Percentiles rank a stretch among this genome's conserved stretches.
phyloP scores from a whole-genome alignment of 1,140 invertebrate species.

The Centruroides sculpturatus region DNA sequence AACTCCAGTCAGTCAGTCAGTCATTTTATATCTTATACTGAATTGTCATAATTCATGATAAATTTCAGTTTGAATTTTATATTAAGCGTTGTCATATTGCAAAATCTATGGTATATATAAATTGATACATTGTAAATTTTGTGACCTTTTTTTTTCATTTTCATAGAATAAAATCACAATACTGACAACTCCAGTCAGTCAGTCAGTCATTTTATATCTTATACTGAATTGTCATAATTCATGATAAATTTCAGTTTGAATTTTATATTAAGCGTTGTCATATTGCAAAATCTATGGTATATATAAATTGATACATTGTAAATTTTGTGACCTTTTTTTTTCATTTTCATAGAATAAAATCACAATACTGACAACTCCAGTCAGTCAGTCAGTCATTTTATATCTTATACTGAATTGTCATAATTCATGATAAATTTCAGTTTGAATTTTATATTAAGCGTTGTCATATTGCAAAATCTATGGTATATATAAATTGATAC shows the following conservation, averaged over 20 bases:
- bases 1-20: background rate
- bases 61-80: background rate
- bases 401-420: background rate
- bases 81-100: background rate
- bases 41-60: background rate
- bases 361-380: background rate
- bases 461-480: background rate
- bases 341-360: no score
- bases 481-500: background rate
- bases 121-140: no score
- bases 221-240: background rate
- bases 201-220: background rate
- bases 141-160: no score
- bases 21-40: background rate
- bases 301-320: no score
- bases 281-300: background rate
- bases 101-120: background rate
- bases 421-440: background rate
- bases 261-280: background rate
- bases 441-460: background rate
- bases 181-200: background rate
- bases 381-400: background rate
- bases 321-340: no score
- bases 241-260: background rate
- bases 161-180: background rate